phyloP scores from a whole-genome alignment of 1,140 invertebrate genomes.

The Stegodyphus mimosarum region DNA sequence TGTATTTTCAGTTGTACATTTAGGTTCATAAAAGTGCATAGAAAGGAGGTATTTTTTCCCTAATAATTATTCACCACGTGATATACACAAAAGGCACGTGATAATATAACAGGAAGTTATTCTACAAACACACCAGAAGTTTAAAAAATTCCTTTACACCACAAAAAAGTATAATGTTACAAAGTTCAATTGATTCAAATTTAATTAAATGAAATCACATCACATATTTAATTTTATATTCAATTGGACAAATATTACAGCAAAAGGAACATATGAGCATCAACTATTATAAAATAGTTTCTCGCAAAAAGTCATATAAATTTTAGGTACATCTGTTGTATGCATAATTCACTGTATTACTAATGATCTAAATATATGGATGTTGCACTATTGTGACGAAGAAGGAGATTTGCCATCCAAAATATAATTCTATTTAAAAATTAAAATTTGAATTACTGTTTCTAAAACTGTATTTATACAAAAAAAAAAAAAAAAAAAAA shows the following conservation, averaged over 20 bases:
- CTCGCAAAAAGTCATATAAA: neutral
- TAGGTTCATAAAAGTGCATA: conserved; percentile 55
- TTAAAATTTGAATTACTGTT: too few species aligned
- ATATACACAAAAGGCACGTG: conserved; percentile 52
- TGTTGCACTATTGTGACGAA: too few species aligned
- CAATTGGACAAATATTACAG: neutral
- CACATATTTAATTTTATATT: neutral
- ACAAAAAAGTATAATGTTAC: neutral
- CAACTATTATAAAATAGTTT: neutral
- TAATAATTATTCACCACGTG: conserved; percentile 54
- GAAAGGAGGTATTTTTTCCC: conserved; percentile 52
- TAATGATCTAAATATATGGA: too few species aligned
- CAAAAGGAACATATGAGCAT: neutral
- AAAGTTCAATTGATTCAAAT: neutral
- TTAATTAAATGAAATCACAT: neutral
- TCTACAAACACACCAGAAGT: conserved; percentile 7
- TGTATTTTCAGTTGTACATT: conserved; percentile 42
- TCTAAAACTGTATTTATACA: too few species aligned
- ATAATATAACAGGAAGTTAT: conserved; percentile 35
- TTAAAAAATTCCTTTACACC: neutral
- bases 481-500: too few species aligned
- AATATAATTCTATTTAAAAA: too few species aligned
- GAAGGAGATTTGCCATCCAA: too few species aligned
- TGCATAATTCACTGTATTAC: too few species aligned
- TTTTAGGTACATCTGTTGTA: too few species aligned